phyloP scores from a whole-genome alignment of 2,797 vertebrate genomes.

The Nothura maculosa region DNA sequence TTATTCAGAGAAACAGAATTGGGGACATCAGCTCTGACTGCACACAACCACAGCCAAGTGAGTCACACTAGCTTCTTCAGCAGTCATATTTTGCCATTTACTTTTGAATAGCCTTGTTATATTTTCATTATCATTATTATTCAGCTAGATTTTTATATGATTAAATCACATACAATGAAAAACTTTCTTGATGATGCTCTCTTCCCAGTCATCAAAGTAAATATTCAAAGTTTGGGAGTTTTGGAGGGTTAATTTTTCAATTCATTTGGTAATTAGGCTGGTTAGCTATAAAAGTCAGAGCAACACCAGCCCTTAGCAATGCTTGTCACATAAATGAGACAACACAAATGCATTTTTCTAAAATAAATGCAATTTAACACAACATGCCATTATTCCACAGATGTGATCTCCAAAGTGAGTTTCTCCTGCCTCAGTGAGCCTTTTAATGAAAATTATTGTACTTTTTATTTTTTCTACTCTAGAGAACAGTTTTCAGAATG shows the following conservation, averaged over 20 bases:
- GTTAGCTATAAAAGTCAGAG: slow-evolving; percentile 2
- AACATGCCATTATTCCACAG: not conserved
- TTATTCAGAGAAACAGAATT: not conserved
- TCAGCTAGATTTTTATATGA: not conserved
- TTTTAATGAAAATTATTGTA: not conserved
- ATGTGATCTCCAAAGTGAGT: not conserved
- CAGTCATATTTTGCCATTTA: not conserved
- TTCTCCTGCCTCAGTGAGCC: fast-evolving
- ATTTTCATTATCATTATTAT: not conserved
- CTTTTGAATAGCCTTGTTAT: not conserved
- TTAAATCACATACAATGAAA: not conserved
- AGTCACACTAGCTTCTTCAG: not conserved
- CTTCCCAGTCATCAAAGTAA: not conserved
- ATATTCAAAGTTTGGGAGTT: not conserved
- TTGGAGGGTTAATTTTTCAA: not conserved
- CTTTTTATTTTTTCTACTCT: not conserved
- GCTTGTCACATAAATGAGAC: not conserved
- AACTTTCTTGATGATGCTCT: not conserved
- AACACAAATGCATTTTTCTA: not conserved
- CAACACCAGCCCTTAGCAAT: slow-evolving; percentile 9
- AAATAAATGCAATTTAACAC: not conserved
- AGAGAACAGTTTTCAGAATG: not conserved
- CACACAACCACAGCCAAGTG: not conserved
- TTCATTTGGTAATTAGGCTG: slow-evolving; percentile 21
- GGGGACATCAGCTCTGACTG: fast-evolving